phyloP scores from a whole-genome alignment of 1,140 invertebrate genomes.

The Panulirus ornatus region DNA sequence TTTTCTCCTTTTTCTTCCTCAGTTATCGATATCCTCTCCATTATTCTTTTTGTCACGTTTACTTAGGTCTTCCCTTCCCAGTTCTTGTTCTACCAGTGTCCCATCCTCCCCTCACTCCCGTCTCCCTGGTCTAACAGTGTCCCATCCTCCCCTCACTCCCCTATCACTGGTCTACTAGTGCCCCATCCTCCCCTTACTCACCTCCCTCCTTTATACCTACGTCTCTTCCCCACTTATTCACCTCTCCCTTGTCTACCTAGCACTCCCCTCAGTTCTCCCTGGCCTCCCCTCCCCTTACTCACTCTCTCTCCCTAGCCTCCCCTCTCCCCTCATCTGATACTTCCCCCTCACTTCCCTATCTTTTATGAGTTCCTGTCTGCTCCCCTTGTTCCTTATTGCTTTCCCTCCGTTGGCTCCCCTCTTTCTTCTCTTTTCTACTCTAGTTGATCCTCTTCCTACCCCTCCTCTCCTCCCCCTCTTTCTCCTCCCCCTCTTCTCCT shows the following conservation, averaged over 20 bases:
- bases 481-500: background rate
- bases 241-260: too few relatives aligned
- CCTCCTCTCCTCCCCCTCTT: background rate
- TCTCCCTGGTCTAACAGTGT: background rate
- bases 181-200: background rate
- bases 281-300: conserved; percentile 7
- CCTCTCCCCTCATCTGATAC: background rate
- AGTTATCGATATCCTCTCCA: background rate
- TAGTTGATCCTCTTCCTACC: background rate
- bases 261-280: too few relatives aligned
- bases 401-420: background rate
- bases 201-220: too few relatives aligned
- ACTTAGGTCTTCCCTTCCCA: background rate
- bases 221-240: too few relatives aligned
- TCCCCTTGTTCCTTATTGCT: background rate
- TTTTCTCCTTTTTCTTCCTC: background rate
- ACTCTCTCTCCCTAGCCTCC: conserved; percentile 6
- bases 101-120: background rate
- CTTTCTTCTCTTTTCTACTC: background rate
- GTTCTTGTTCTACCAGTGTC: background rate
- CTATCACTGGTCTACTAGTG: background rate
- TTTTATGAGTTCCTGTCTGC: background rate
- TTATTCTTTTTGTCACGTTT: background rate
- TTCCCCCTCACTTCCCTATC: background rate
- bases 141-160: background rate